Conservation (phyloP, 2,888 invertebrate genomes). For the Metalampra italica region DNA sequence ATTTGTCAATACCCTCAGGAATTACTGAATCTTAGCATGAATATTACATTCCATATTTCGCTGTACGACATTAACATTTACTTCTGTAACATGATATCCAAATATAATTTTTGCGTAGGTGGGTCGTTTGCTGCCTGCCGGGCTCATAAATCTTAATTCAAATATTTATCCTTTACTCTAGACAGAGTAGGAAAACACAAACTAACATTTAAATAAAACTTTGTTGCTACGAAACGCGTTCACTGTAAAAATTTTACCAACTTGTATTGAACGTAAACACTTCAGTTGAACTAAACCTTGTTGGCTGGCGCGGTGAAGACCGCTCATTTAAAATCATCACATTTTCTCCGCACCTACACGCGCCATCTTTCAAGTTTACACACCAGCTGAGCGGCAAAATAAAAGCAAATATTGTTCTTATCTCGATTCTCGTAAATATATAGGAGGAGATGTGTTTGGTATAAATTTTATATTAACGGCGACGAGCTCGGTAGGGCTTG, state of each 20-base stretch:
- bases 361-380: background rate
- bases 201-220: background rate
- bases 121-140: too few relatives aligned
- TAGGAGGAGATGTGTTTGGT: too few relatives aligned
- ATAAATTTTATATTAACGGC: too few relatives aligned
- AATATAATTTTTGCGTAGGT: too few relatives aligned
- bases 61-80: too few relatives aligned
- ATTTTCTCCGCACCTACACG: conserved; percentile 10
- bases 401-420: background rate
- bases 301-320: conserved; percentile 10
- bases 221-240: conserved; percentile 3
- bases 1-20: too few relatives aligned
- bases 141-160: background rate
- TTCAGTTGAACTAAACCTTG: conserved; percentile 12
- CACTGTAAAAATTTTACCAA: conserved; percentile 6
- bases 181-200: background rate
- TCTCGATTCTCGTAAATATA: too few relatives aligned
- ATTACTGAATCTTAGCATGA: too few relatives aligned
- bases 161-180: background rate
- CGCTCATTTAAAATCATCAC: conserved; percentile 24
- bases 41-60: too few relatives aligned
- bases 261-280: conserved; percentile 9
- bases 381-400: background rate
- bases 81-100: too few relatives aligned
- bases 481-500: too few relatives aligned